A percentile compares a stretch with the other conserved stretches of the same genome.
phyloP scores from a whole-genome alignment of 1,140 invertebrate genomes.

The Cotesia vestalis region DNA sequence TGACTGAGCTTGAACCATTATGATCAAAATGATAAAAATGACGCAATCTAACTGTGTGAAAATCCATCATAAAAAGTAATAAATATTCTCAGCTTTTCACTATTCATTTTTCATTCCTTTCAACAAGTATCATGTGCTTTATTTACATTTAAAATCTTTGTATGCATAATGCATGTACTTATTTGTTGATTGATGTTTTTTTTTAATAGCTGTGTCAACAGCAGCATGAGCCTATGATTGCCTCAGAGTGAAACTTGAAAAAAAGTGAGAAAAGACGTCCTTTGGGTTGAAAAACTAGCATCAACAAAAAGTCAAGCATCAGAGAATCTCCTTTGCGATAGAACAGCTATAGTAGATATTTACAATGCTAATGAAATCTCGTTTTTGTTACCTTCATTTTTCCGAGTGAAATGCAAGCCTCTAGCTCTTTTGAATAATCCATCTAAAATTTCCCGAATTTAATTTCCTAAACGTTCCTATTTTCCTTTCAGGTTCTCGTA shows the following conservation, averaged over 20 bases:
- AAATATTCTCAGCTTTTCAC: too few species aligned
- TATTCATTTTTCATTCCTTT: too few species aligned
- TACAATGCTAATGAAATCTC: slow-evolving; percentile 52
- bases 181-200: too few species aligned
- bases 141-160: too few species aligned
- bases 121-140: too few species aligned
- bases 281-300: not conserved
- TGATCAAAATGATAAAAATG: too few species aligned
- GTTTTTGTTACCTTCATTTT: slow-evolving; percentile 32
- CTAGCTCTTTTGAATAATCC: not conserved
- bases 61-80: too few species aligned
- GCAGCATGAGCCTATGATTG: not conserved
- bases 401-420: not conserved
- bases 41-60: too few species aligned
- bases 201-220: too few species aligned
- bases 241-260: not conserved
- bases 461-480: slow-evolving; percentile 2
- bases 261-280: not conserved
- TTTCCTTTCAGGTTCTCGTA: not conserved
- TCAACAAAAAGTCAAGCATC: not conserved
- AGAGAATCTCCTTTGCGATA: not conserved
- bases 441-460: not conserved
- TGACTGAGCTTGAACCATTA: too few species aligned
- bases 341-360: slow-evolving; percentile 29
- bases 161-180: too few species aligned